These are phyloP conservation scores for Sinelater perroti DNA, from an alignment of 2,888 invertebrate genomes.

Conservation along the genomic window DNA sequence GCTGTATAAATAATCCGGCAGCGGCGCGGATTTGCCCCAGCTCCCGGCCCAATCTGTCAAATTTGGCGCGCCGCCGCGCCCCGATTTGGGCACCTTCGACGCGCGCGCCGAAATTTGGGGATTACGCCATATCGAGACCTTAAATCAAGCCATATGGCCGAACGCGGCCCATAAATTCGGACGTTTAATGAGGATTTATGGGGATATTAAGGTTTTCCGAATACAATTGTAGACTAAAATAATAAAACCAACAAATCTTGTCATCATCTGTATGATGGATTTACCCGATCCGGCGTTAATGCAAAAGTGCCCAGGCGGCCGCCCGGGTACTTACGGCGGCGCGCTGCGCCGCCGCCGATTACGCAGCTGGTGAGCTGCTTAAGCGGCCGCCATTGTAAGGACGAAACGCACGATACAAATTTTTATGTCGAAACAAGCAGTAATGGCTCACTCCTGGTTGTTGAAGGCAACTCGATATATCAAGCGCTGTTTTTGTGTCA, in stretches of 20 bases:
- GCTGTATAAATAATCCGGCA: conserved; percentile 33
- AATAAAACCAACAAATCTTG: conserved; percentile 27
- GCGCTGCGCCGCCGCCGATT: too few species aligned
- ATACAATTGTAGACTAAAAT: conserved; percentile 25
- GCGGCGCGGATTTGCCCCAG: conserved; percentile 32
- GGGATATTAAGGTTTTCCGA: conserved; percentile 41
- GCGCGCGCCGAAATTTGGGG: background rate
- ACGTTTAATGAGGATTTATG: conserved; percentile 54
- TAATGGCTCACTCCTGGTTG: too few species aligned
- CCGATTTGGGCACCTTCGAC: background rate
- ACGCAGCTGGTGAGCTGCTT: conserved; percentile 6
- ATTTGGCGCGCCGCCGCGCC: background rate
- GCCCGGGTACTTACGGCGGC: too few species aligned
- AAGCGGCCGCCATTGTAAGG: conserved; percentile 12
- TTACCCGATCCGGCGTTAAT: conserved; percentile 14
- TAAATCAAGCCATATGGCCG: conserved; percentile 24
- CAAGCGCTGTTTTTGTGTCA: too few species aligned
- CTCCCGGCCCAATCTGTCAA: conserved; percentile 32
- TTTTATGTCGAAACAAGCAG: too few species aligned
- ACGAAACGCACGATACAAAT: conserved; percentile 6
- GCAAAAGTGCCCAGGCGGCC: conserved; percentile 2
- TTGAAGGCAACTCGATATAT: too few species aligned
- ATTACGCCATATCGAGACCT: conserved; percentile 17
- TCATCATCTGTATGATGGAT: conserved; percentile 17
- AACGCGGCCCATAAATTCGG: conserved; percentile 47